phyloP scores from a whole-genome alignment of 2,797 vertebrate genomes.

The Pogonophryne albipinna region DNA sequence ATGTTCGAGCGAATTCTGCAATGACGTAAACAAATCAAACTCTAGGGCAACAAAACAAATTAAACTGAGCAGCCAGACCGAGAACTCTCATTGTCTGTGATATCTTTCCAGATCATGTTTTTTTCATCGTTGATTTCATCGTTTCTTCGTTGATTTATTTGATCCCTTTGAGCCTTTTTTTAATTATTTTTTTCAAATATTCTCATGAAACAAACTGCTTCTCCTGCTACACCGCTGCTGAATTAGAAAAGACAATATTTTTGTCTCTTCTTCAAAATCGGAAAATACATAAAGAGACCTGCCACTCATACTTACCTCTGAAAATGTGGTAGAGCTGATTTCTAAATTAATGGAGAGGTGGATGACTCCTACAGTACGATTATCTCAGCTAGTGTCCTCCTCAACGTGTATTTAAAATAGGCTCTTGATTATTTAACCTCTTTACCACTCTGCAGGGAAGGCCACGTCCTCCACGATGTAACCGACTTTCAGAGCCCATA shows the following conservation, averaged over 20 bases:
- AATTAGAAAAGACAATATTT: neutral
- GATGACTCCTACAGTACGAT: neutral
- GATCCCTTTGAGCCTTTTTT: neutral
- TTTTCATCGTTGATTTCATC: neutral
- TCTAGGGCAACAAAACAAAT: slow-evolving; percentile 50
- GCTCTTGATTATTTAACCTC: neutral
- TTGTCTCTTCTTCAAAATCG: neutral
- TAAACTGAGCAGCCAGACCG: slow-evolving; percentile 40
- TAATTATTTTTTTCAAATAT: neutral
- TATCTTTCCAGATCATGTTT: slow-evolving; percentile 35
- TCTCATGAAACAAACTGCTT: slow-evolving; percentile 14
- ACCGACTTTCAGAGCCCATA: no score
- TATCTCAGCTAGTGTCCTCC: slow-evolving; percentile 7
- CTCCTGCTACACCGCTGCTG: neutral
- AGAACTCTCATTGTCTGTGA: slow-evolving; percentile 28
- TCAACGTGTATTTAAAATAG: neutral
- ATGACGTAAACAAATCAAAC: slow-evolving; percentile 44
- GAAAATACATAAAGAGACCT: neutral
- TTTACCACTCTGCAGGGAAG: no score
- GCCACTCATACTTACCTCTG: neutral
- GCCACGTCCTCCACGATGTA: no score
- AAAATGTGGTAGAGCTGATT: neutral
- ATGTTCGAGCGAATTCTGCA: slow-evolving; percentile 23
- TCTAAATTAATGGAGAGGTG: neutral
- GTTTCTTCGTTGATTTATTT: slow-evolving; percentile 18